Base-by-base conservation (phyloP, 2,888 invertebrate species). In the Dascillus cervinus region DNA sequence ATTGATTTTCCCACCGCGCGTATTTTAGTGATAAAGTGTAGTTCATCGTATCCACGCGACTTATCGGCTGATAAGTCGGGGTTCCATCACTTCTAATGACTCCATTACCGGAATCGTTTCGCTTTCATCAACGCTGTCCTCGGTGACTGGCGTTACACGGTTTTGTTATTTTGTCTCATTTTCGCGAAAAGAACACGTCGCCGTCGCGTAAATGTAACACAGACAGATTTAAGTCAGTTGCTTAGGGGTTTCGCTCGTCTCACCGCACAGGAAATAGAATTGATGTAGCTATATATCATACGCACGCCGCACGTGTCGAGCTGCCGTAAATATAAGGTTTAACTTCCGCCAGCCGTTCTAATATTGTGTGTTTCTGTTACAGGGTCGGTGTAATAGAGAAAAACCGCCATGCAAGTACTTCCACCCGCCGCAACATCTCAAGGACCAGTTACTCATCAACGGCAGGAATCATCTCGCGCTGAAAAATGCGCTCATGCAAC, bases 351-450 rank as follows among this genome's bases (percentile, higher is more conserved):
- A 6, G 17, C 26, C 26, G 6, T 3, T 13, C 5, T 21, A 21
- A 9, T 32, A 32, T 20, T 6, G 13, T 13, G n/a, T 25, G 15
- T 34, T 37, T 41, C 51, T 49, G 49, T 75, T 74, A 4, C 79
- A 98, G 98, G 97, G 97, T 65, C 94, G 97, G 73, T 98, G 98
- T 80, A 97, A 97, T 70, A 83, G 98, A 61, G 97, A 98, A 73
- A 97, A 98, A 69, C 98, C 98, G 49, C 97, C 97, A 60, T 98
- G 98, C 88, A 98, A 99, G 79, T 99, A 98, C 75, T 95, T 98
- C 74, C 98, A 99, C 74, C 98, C 98, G 55, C 98, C 98, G 53
- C 97, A 97, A 71, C 98, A 98, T 71, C 79, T 98, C 61, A 96
- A 97, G 77, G 98, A 99, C 74, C 97, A 98, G 78, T 78, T 99